These are phyloP conservation scores for Hyalella azteca DNA, from an alignment of 2,888 invertebrate genomes.

Conservation along the genomic window DNA sequence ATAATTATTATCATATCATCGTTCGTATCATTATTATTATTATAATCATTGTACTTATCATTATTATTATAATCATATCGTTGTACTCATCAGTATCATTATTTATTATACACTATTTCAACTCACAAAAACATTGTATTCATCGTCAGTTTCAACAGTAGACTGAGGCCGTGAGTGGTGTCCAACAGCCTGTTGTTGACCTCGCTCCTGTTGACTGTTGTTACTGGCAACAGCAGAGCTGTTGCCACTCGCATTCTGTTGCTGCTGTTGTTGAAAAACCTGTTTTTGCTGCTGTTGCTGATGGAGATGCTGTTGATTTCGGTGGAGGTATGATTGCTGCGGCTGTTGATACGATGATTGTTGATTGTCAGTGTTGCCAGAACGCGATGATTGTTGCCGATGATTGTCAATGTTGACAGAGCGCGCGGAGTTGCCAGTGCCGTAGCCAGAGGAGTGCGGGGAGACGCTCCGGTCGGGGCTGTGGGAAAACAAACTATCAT, in stretches of 20 bases:
- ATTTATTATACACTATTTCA: no score
- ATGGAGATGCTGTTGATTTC: background rate
- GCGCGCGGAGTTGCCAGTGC: constrained; percentile 72
- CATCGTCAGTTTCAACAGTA: background rate
- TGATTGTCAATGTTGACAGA: constrained; percentile 62
- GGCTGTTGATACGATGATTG: background rate
- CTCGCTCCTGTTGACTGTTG: background rate
- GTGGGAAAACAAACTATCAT: no score
- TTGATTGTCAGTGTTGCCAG: background rate
- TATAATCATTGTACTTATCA: no score
- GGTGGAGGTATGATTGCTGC: background rate
- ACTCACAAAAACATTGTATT: background rate
- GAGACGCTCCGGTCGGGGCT: constrained; percentile 57
- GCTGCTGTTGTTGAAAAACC: background rate
- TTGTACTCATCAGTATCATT: no score
- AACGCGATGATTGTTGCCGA: background rate
- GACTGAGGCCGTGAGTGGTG: constrained; percentile 10
- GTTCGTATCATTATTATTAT: no score
- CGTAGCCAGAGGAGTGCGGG: constrained; percentile 84
- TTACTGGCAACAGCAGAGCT: background rate
- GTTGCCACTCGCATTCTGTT: background rate
- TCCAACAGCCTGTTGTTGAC: constrained; percentile 35
- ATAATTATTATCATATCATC: no score
- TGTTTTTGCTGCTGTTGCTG: background rate
- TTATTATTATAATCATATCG: no score